Base-by-base conservation (phyloP, 2,888 invertebrate genomes). In the Ernsta delagoae region DNA sequence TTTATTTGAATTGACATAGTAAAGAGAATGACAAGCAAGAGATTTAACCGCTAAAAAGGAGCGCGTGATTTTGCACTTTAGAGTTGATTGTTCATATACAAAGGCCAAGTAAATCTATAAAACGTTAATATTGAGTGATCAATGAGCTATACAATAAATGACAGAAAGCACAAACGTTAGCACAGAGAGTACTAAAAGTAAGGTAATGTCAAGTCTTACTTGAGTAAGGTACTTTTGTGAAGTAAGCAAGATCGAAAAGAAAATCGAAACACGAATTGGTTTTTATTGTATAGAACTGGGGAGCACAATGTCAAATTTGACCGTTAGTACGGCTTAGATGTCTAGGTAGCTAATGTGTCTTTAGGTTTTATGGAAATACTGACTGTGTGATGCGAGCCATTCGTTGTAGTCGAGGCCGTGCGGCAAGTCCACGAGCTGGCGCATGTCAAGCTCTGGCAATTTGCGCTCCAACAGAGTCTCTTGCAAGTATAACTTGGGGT, bases 381-480 rank as follows among this genome's bases (percentile, higher is more conserved):
- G 2, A 98, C 98, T 98, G 92, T 99, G 99, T 76, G 98, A 99
- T 78, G 99, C 99, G 84, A 99, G 96, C 99, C 99, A 99, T 95
- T 99, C 99, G 94, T 99, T 98, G 94, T 98, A 97, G 94, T 99
- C 99, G 89, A 99, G 96, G 75, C 98, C 98, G 78, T 96, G 96
- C 80, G 99, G 99, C 90, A 99, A 95, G 92, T 98, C 97, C 77
- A 99, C 98, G 88, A 99, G 95, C 93, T 98, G 96, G 88, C 97
- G 96, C 94, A 99, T 96, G 95, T 99, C 98, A 87, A 98, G 96
- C 94, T 99, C 98, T 81, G 98, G 97, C 89, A 98, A 95, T 94
- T 98, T 97, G 91, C 98, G 96, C 95, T 99, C 98, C 87, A 98
- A 95, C 85, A 98, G 97, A 87, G 97, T 97, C 88, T 98, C 98